Conservation (phyloP, 2,888 invertebrate genomes). For the Salpingus planirostris region DNA sequence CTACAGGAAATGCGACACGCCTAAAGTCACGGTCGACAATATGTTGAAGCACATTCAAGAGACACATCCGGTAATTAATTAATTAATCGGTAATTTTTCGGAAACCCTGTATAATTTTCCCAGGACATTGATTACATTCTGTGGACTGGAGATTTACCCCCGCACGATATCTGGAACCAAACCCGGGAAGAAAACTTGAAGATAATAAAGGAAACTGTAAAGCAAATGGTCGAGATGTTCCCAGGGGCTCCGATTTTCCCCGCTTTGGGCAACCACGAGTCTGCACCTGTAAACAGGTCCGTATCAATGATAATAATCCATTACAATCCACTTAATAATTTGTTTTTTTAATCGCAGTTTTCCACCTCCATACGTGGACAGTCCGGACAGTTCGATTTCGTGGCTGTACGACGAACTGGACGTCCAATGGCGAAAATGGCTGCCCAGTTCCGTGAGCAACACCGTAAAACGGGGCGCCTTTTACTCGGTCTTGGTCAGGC, state of each 20-base stretch:
- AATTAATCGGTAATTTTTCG: neutral
- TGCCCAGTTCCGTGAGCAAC: constrained; percentile 78
- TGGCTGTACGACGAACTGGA: constrained; percentile 92
- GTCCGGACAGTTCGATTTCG: constrained; percentile 70
- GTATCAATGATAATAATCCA: constrained; percentile 5
- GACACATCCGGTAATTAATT: constrained; percentile 59
- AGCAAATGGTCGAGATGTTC: constrained; percentile 78
- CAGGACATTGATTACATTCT: constrained; percentile 88
- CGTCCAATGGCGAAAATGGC: constrained; percentile 84
- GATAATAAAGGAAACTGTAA: constrained; percentile 75
- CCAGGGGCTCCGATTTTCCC: constrained; percentile 90
- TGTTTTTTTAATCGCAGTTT: constrained; percentile 48
- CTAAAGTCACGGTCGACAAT: constrained; percentile 84
- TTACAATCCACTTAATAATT: too few relatives aligned
- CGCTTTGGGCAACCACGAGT: constrained; percentile 93
- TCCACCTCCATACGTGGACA: constrained; percentile 76
- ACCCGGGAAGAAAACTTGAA: constrained; percentile 81
- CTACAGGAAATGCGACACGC: constrained; percentile 90
- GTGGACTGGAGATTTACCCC: constrained; percentile 95
- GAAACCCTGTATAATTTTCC: too few relatives aligned
- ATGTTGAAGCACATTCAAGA: constrained; percentile 84
- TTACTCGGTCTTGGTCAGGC: constrained; percentile 83
- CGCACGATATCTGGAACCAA: constrained; percentile 94
- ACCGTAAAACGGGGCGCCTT: constrained; percentile 83
- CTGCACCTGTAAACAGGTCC: constrained; percentile 89